Evolutionary conservation across 2,888 invertebrate species (phyloP).

Genomic region (Pristionchus mayeri): DNA sequence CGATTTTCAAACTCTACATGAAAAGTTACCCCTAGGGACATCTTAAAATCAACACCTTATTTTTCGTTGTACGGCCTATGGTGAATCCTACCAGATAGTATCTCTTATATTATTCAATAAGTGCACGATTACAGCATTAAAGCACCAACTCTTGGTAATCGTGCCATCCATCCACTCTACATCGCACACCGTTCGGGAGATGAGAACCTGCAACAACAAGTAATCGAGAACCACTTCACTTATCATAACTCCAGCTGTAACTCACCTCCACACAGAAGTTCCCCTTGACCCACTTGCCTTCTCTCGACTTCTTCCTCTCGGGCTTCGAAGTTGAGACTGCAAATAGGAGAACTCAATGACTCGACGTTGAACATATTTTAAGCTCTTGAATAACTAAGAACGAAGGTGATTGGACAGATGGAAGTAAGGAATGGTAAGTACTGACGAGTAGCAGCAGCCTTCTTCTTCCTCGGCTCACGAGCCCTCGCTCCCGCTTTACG

Average conservation of each 20-base stretch:
- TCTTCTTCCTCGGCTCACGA: constrained; percentile 25
- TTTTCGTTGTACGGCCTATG: too few species aligned
- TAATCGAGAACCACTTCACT: background rate
- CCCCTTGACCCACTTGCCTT: background rate
- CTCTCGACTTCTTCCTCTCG: constrained; percentile 19
- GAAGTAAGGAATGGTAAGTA: too few species aligned
- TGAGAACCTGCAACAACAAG: constrained; percentile 1
- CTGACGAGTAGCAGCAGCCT: background rate
- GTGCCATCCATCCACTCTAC: constrained; percentile 54
- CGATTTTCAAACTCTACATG: too few species aligned
- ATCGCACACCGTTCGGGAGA: constrained; percentile 41
- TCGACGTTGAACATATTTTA: too few species aligned
- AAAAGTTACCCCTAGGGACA: too few species aligned
- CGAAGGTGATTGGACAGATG: too few species aligned
- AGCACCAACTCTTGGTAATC: constrained; percentile 10
- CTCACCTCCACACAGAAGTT: background rate
- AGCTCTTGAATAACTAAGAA: too few species aligned
- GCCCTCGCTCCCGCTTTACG: background rate
- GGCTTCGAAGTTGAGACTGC: background rate
- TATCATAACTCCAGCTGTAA: background rate
- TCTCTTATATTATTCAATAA: too few species aligned
- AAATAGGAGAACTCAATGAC: background rate
- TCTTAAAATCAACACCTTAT: too few species aligned
- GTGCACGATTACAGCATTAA: too few species aligned
- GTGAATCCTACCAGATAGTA: too few species aligned